Evolutionary conservation across 1,140 invertebrate species (phyloP).

Genomic region (Augochlora pura): DNA sequence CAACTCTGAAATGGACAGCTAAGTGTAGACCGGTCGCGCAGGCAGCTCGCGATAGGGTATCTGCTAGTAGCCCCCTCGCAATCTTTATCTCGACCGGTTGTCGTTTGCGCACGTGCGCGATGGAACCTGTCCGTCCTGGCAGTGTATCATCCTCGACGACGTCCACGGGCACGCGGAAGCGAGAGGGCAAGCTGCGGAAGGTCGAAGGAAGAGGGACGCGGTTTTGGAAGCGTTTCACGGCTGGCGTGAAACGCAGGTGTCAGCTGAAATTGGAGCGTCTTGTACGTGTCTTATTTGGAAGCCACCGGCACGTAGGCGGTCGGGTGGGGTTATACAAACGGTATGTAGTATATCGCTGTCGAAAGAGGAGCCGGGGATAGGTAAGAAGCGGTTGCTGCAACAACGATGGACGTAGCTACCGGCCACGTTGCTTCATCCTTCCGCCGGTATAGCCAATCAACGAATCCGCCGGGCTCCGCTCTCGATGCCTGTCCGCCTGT

Average conservation of each 20-base stretch:
- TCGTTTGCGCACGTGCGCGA: background rate
- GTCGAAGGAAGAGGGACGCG: background rate
- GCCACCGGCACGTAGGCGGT: slow-evolving; percentile 35
- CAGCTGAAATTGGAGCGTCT: slow-evolving; percentile 77
- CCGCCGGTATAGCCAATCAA: slow-evolving; percentile 60
- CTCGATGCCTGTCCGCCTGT: slow-evolving; percentile 62
- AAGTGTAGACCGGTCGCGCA: too few relatives aligned
- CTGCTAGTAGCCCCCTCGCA: background rate
- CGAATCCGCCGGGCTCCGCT: slow-evolving; percentile 55
- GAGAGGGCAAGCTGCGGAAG: background rate
- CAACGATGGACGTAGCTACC: slow-evolving; percentile 48
- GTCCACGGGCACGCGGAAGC: background rate
- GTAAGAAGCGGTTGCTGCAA: slow-evolving; percentile 49
- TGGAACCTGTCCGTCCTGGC: background rate
- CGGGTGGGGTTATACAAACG: slow-evolving; percentile 70
- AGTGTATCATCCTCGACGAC: background rate
- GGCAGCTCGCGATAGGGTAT: too few relatives aligned
- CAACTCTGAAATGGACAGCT: too few relatives aligned
- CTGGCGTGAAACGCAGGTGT: slow-evolving; percentile 74
- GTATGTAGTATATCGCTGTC: slow-evolving; percentile 69
- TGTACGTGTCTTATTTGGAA: slow-evolving; percentile 77
- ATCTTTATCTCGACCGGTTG: background rate
- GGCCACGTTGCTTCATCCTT: slow-evolving; percentile 49
- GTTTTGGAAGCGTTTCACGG: slow-evolving; percentile 49
- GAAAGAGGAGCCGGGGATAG: slow-evolving; percentile 12